phyloP scores from a whole-genome alignment of 2,113 vertebrate species.

The Madoqua kirkii region DNA sequence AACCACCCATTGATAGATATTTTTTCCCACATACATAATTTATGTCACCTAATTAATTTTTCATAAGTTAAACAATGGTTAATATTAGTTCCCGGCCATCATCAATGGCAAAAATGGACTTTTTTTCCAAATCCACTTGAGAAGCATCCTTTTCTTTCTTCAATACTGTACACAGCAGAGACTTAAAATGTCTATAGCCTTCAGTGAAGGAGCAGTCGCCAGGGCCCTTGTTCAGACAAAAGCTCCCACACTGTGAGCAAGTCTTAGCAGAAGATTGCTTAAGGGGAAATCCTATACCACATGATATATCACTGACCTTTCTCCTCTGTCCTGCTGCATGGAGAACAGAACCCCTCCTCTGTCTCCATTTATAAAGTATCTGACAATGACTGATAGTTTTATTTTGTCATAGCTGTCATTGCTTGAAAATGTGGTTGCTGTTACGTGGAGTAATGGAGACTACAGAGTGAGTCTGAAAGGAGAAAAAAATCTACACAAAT shows the following conservation, averaged over 20 bases:
- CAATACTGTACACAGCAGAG: background rate
- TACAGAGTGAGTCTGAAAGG: background rate
- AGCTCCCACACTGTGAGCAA: conserved; percentile 60
- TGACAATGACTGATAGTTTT: conserved; percentile 71
- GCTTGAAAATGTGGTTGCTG: conserved; percentile 27
- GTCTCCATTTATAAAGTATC: conserved; percentile 54
- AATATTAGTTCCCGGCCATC: conserved; percentile 13
- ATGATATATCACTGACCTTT: conserved; percentile 68
- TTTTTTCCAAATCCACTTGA: background rate
- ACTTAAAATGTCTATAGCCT: conserved; percentile 40
- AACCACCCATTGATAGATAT: conserved; percentile 39
- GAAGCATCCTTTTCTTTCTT: background rate
- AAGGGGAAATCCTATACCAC: conserved; percentile 72
- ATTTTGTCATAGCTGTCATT: conserved; percentile 63
- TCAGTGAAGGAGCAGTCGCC: background rate
- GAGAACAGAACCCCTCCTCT: conserved; percentile 67
- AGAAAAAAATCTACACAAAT: background rate
- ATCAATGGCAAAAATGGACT: conserved; percentile 38
- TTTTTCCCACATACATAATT: conserved; percentile 71
- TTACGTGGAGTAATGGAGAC: background rate
- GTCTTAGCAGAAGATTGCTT: conserved; percentile 69
- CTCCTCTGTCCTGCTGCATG: conserved; percentile 58
- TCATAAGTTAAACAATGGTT: conserved; percentile 62
- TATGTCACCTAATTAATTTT: conserved; percentile 58
- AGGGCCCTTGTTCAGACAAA: conserved; percentile 65